phyloP scores from a whole-genome alignment of 2,113 vertebrate species.

The Suncus etruscus region DNA sequence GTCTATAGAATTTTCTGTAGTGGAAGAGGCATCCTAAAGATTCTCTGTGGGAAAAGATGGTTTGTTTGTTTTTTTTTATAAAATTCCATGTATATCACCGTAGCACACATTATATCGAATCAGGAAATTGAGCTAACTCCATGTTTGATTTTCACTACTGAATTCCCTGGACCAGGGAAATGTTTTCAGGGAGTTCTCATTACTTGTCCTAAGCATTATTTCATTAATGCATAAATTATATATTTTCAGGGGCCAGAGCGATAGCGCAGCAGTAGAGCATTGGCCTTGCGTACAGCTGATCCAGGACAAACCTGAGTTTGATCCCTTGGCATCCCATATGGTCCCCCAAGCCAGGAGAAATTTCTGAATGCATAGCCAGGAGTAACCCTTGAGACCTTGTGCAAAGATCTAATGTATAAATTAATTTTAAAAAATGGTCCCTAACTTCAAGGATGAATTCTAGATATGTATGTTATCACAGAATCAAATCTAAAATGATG shows the following conservation, averaged over 20 bases:
- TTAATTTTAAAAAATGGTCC: background rate
- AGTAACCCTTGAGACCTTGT: no score
- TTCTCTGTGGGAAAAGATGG: background rate
- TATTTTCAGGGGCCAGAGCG: no score
- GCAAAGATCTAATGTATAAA: background rate
- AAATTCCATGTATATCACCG: background rate
- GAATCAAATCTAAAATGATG: slow-evolving; percentile 11
- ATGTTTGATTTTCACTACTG: background rate
- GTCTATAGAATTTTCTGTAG: background rate
- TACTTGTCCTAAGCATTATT: background rate
- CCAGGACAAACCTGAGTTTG: no score
- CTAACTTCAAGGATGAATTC: background rate
- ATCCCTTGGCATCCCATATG: no score
- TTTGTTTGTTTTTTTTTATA: background rate
- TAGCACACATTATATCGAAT: background rate
- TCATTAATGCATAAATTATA: background rate
- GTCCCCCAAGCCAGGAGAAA: no score
- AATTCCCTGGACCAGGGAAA: background rate
- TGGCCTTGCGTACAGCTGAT: no score
- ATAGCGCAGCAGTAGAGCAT: no score
- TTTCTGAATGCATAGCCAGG: no score
- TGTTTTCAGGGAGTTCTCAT: background rate
- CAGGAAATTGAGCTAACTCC: background rate
- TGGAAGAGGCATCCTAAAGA: background rate
- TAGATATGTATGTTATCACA: background rate